These are phyloP conservation scores for Eulemur albifrons DNA, from an alignment of 2,797 vertebrate species.

Conservation along the genomic window DNA sequence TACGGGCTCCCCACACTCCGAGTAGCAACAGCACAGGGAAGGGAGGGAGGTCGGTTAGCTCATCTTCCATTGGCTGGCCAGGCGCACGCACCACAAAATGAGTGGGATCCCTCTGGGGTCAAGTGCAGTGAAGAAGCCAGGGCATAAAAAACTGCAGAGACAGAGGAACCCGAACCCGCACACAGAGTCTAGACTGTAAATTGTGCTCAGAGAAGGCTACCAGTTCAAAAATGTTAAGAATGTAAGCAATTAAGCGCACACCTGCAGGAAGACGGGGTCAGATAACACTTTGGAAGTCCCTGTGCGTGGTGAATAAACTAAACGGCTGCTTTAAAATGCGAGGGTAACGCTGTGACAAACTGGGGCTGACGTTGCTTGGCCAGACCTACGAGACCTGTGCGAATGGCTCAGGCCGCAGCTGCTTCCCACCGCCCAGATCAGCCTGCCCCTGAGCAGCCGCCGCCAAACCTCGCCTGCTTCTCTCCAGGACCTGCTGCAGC, in stretches of 20 bases:
- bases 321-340: accelerated
- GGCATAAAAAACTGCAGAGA: accelerated
- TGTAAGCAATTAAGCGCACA: neutral
- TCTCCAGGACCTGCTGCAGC: neutral
- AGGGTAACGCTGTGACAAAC: accelerated
- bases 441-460: accelerated
- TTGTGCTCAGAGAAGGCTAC: accelerated
- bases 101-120: neutral
- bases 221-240: neutral
- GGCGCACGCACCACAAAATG: accelerated
- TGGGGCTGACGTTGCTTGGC: neutral
- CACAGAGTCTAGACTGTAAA: neutral
- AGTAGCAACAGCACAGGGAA: accelerated
- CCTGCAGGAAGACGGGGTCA: neutral
- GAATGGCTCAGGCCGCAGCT: neutral
- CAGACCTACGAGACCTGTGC: accelerated
- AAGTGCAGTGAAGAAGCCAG: accelerated
- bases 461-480: accelerated
- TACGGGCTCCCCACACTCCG: accelerated
- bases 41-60: accelerated
- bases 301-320: accelerated
- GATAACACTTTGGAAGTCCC: neutral
- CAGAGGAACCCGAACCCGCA: accelerated
- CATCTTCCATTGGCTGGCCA: accelerated
- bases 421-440: accelerated